Evolutionary conservation across 2,888 invertebrate genomes (phyloP), one percentile per base, ranked within the genome.

Genomic region (Agonum fuliginosum): DNA sequence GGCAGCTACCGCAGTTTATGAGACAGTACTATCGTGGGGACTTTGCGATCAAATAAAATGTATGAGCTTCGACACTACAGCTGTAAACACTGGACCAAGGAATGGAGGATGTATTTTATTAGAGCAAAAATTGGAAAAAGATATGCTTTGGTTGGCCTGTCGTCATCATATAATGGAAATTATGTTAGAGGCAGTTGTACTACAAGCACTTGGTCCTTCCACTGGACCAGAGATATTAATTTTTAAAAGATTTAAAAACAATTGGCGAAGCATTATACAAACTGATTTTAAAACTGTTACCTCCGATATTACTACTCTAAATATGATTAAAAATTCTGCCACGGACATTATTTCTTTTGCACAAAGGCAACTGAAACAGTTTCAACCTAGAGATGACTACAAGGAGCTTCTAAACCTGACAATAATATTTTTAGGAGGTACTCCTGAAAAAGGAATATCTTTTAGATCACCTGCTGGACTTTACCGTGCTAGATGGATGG

Each of bases 401-500:
- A 8, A 30, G 8, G 30, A 30, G 8, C 30, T 30, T 30, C 30
- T 30, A n/a, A n/a, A n/a, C n/a, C n/a, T n/a, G n/a, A n/a, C n/a
- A n/a, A n/a, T n/a, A n/a, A n/a, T n/a, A n/a, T n/a, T n/a, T n/a
- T 17, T 22, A 10, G 62, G 20, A 19, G 27, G 19, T 34, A 30
- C 17, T 5, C 2, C 4, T 20, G 6, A 41, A 17, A 24, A 22
- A 24, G 78, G 75, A 48, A 37, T 80, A 22, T 75, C 62, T 24
- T 80, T 82, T 43, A 71, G 78, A 48, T n/a, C 71, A 22, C 82
- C 81, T 67, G 81, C n/a, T n/a, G n/a, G n/a, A n/a, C n/a, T n/a
- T n/a, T n/a, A 81, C 76, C 81, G 79, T 48, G 81, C 82, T 12
- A 19, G 80, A 20, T 82, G 81, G 80, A 82, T 82, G 80, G 76